Evolutionary conservation across 1,140 invertebrate species (phyloP).

Genomic region (Dreissena rostriformis): DNA sequence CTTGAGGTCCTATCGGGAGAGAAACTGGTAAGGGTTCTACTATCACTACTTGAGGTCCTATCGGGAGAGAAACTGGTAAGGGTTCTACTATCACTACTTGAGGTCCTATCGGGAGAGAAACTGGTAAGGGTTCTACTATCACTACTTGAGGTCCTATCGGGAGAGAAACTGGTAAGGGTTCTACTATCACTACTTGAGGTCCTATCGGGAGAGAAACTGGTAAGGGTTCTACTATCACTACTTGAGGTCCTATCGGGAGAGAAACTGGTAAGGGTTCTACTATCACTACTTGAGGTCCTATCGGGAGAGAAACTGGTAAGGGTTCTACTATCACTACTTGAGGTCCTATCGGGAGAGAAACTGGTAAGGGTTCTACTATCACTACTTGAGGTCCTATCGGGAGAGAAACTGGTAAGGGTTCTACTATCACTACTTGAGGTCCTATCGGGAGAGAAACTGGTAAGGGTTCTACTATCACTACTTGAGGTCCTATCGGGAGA

Average conservation of each 20-base stretch:
- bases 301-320: too few relatives aligned
- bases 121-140: constrained; percentile 89
- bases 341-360: constrained; percentile 92
- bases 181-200: constrained; percentile 92
- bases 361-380: constrained; percentile 89
- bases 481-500: constrained; percentile 93
- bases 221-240: constrained; percentile 89
- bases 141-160: constrained; percentile 92
- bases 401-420: too few relatives aligned
- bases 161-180: too few relatives aligned
- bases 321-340: constrained; percentile 90
- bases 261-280: too few relatives aligned
- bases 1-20: constrained; percentile 93
- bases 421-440: constrained; percentile 92
- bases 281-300: constrained; percentile 92
- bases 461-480: constrained; percentile 89
- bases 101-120: constrained; percentile 92
- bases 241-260: constrained; percentile 93
- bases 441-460: constrained; percentile 91
- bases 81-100: constrained; percentile 90
- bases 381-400: constrained; percentile 92
- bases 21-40: too few relatives aligned
- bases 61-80: too few relatives aligned
- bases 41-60: constrained; percentile 92
- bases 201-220: constrained; percentile 91